Evolutionary conservation across 2,113 vertebrate species (phyloP), one percentile per base, ranked within the genome.

Genomic region (Pygoscelis adeliae): DNA sequence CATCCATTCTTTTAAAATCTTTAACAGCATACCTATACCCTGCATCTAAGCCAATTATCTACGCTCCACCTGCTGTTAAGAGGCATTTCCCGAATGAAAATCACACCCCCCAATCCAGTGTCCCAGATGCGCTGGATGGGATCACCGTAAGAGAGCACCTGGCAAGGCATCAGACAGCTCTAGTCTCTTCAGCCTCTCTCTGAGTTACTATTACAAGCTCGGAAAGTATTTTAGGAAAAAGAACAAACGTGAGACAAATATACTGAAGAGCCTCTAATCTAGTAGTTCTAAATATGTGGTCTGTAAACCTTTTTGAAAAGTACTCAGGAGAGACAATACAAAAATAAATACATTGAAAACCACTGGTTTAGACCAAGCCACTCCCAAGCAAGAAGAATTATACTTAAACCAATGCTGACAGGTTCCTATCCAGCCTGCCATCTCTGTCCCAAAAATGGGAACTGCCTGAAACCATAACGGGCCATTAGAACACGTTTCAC

Each of bases 151-250:
- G 29, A n/a, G 15, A 32, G 52, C 20, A 29, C 21, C 18, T n/a
- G 6, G 0, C 9, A 11, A 49, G 27, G 27, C 2, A 20, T 9
- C 2, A 21, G 34, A 11, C 8, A 18, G 13, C 22, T 32, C 32
- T 5, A 30, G 40, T 2, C 29, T 13, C 47, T 40, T 50, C 71
- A 47, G 38, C 38, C 36, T 32, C 44, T 17, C 16, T 26, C 69
- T 1, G 1, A 42, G n/a, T 17, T 32, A 62, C 56, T 59, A 7
- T 9, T 29, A 27, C 12, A 58, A 62, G 30, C 53, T 74, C 9
- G 4, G 2, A 15, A 66, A 30, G 11, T 12, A 12, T 62, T 62
- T 67, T 21, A 29, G 34, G 21, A 27, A 66, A 44, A 89, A 25
- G 19, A 63, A 50, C 15, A 73, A 58, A 29, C 8, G 9, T 0